These are phyloP conservation scores for Echinops telfairi DNA, from an alignment of 2,113 vertebrate genomes.

Conservation along the genomic window DNA sequence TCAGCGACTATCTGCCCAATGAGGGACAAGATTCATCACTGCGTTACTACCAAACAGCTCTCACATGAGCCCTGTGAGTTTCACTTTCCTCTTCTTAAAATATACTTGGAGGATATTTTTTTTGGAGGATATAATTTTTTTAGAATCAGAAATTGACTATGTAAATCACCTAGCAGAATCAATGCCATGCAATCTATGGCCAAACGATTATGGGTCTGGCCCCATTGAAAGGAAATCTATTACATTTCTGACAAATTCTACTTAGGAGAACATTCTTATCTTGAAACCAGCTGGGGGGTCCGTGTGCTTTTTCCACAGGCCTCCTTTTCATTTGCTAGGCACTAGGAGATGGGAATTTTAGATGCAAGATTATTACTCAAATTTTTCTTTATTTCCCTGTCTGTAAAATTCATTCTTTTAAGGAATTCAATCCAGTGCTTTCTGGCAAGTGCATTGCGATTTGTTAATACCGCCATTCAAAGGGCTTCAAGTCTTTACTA, in stretches of 20 bases:
- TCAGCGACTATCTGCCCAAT: background rate
- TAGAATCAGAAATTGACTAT: background rate
- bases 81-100: background rate
- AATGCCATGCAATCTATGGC: background rate
- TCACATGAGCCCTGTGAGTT: background rate
- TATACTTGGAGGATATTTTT: too few relatives aligned
- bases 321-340: background rate
- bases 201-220: background rate
- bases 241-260: background rate
- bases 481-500: background rate
- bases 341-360: slow-evolving; percentile 12
- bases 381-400: background rate
- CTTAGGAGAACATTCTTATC: background rate
- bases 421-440: background rate
- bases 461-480: background rate
- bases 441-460: background rate
- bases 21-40: background rate
- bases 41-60: background rate
- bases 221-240: background rate
- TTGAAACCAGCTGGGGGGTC: background rate
- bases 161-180: background rate
- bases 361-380: background rate
- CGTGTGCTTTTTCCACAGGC: background rate
- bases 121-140: background rate
- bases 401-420: background rate